Conservation (phyloP, 2,797 vertebrate species). For the Xenentodon cancila region DNA sequence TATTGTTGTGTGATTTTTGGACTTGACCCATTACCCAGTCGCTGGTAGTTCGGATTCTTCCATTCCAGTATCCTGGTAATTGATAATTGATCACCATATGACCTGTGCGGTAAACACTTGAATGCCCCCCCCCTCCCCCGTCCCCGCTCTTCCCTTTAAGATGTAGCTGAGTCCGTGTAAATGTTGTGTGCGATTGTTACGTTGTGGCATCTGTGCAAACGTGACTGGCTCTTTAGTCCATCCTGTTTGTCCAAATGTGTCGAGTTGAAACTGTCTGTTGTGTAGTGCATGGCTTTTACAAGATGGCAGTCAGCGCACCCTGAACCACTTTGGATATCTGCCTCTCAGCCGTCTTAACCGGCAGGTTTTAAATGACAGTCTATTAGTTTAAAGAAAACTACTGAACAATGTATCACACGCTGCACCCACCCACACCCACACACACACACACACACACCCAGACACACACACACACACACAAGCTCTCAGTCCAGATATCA, state of each 20-base stretch:
- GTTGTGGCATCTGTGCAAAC: constrained; percentile 71
- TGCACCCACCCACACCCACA: constrained; percentile 13
- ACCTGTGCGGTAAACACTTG: constrained; percentile 39
- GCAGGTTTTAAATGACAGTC: constrained; percentile 66
- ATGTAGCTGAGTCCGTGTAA: constrained; percentile 68
- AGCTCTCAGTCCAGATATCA: constrained; percentile 70
- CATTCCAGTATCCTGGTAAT: constrained; percentile 64
- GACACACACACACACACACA: background rate
- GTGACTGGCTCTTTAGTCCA: constrained; percentile 54
- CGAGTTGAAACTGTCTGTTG: constrained; percentile 67
- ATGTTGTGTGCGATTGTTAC: constrained; percentile 67
- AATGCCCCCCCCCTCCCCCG: constrained; percentile 25
- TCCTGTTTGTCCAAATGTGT: constrained; percentile 56
- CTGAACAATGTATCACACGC: constrained; percentile 67
- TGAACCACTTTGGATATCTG: constrained; percentile 62
- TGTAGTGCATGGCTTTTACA: constrained; percentile 73
- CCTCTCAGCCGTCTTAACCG: constrained; percentile 62
- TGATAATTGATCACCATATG: constrained; percentile 41
- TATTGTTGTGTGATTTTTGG: constrained; percentile 95
- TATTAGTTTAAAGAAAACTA: constrained; percentile 68
- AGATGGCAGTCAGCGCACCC: constrained; percentile 49
- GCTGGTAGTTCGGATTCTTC: constrained; percentile 76
- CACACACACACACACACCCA: background rate
- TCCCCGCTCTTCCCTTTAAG: constrained; percentile 65
- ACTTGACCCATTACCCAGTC: constrained; percentile 93